These are phyloP conservation scores for Spermophilus dauricus DNA, from an alignment of 2,113 vertebrate genomes.

Conservation along the genomic window DNA sequence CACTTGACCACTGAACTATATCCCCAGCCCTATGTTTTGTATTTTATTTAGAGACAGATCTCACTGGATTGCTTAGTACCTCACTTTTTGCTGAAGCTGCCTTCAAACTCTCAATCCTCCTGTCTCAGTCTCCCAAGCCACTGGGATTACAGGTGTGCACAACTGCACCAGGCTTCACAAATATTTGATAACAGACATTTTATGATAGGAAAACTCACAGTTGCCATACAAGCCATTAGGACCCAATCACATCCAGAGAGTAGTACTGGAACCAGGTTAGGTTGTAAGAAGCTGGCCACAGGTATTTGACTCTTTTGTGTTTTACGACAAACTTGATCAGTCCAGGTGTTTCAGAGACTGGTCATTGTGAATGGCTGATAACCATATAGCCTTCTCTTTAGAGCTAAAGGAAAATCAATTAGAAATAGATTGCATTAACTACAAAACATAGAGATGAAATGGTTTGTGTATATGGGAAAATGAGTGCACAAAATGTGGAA, in stretches of 20 bases:
- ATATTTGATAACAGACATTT: not conserved
- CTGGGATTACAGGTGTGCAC: no score
- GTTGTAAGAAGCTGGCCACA: not conserved
- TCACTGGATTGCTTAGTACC: no score
- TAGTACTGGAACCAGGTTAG: slow-evolving; percentile 16
- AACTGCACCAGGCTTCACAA: not conserved
- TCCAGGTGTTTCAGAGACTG: not conserved
- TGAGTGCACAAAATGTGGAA: not conserved
- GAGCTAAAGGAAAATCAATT: not conserved
- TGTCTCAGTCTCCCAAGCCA: no score
- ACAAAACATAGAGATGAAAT: not conserved
- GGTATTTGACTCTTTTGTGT: slow-evolving; percentile 25
- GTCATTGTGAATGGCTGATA: not conserved
- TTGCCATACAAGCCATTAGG: not conserved
- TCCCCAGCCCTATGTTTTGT: no score
- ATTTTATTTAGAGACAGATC: no score
- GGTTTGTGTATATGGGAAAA: not conserved
- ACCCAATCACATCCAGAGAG: not conserved
- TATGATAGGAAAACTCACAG: not conserved
- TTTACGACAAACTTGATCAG: not conserved
- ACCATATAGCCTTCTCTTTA: not conserved
- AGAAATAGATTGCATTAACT: not conserved
- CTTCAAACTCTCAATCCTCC: no score
- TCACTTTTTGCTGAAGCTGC: no score
- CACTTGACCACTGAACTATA: no score